Percentiles rank a stretch among this genome's conserved stretches.
These are phyloP conservation scores for Plagodis pulveraria DNA, from an alignment of 2,888 invertebrate genomes.

Conservation along the genomic window DNA sequence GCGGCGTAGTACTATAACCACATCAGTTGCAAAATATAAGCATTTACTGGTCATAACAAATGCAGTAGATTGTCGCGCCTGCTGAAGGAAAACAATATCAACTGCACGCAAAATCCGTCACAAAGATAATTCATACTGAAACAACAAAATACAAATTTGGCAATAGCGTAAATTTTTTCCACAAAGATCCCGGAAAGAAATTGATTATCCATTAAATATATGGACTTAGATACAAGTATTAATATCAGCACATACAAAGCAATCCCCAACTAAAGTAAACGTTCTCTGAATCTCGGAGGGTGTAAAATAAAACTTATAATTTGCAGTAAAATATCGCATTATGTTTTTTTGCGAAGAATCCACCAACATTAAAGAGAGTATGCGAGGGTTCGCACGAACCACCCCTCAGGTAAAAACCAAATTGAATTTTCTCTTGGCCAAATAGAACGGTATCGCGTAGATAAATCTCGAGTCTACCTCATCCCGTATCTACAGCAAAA, in stretches of 20 bases:
- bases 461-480: slow-evolving; percentile 78
- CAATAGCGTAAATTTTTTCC: no score
- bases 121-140: no score
- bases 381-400: slow-evolving; percentile 69
- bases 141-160: no score
- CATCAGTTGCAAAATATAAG: no score
- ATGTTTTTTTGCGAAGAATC: slow-evolving; percentile 62
- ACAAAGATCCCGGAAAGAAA: not conserved
- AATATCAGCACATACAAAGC: not conserved
- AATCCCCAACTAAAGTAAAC: not conserved
- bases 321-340: slow-evolving; percentile 65
- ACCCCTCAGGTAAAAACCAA: slow-evolving; percentile 82
- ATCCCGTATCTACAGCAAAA: slow-evolving; percentile 73
- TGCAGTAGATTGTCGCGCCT: no score
- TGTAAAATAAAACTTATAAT: slow-evolving; percentile 40
- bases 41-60: no score
- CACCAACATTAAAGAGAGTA: slow-evolving; percentile 69
- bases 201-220: not conserved
- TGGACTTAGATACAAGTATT: not conserved
- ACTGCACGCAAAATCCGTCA: no score
- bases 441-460: slow-evolving; percentile 79
- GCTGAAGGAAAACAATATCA: no score
- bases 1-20: no score
- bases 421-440: slow-evolving; percentile 79
- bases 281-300: slow-evolving; percentile 17